Conservation (phyloP, 2,888 invertebrate genomes). For the Cryptophagus acutangulus region DNA sequence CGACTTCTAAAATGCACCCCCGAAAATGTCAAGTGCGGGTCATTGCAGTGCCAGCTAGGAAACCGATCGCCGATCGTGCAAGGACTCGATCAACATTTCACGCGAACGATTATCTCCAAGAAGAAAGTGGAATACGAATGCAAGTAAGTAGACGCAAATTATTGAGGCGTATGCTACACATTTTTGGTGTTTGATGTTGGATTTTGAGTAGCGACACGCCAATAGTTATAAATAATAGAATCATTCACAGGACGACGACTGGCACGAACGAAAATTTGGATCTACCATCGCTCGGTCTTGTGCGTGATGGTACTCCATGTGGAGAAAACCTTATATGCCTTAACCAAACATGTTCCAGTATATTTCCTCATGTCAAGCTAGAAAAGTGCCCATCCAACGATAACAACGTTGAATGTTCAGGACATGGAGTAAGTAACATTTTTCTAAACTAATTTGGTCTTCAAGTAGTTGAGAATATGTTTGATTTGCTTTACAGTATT, state of each 20-base stretch:
- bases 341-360: conserved; percentile 86
- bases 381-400: conserved; percentile 87
- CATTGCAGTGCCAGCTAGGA: conserved; percentile 90
- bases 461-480: too few relatives aligned
- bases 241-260: conserved; percentile 62
- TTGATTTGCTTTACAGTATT: conserved; percentile 59
- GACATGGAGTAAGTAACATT: conserved; percentile 78
- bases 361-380: conserved; percentile 79
- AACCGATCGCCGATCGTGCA: conserved; percentile 72
- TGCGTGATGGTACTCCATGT: conserved; percentile 90
- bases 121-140: conserved; percentile 89
- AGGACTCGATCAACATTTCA: conserved; percentile 75
- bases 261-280: conserved; percentile 59
- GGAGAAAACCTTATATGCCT: conserved; percentile 90
- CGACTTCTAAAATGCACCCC: conserved; percentile 80
- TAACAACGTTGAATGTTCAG: conserved; percentile 86
- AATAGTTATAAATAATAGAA: conserved; percentile 28
- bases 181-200: background rate
- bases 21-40: conserved; percentile 83
- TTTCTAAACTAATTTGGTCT: conserved; percentile 6
- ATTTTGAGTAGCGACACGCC: conserved; percentile 12
- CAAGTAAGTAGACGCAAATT: conserved; percentile 69
- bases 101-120: conserved; percentile 83
- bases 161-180: background rate
- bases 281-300: conserved; percentile 78